phyloP scores from a whole-genome alignment of 2,797 vertebrate species.

The Siniperca undulata region DNA sequence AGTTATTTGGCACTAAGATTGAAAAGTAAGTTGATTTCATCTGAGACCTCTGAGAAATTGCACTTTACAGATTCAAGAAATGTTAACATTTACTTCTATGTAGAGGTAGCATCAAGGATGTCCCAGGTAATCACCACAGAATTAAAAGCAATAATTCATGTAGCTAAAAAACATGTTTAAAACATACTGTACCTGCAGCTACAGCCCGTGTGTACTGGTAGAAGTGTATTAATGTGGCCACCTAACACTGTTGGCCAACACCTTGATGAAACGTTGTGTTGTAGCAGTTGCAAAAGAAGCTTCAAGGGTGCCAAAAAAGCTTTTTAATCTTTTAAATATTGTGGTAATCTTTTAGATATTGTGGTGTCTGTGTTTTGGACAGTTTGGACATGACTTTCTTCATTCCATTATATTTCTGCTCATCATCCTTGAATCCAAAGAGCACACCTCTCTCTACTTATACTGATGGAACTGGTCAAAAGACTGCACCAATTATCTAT shows the following conservation, averaged over 20 bases:
- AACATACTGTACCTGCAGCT: not conserved
- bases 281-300: not conserved
- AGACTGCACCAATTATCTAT: not conserved
- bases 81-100: slow-evolving; percentile 10
- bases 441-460: not conserved
- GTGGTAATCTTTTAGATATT: no score
- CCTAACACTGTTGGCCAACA: not conserved
- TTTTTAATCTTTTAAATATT: slow-evolving; percentile 3
- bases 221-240: not conserved
- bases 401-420: not conserved
- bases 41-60: slow-evolving; percentile 20
- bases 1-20: slow-evolving; percentile 14
- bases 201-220: not conserved
- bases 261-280: not conserved
- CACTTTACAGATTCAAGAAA: slow-evolving; percentile 13
- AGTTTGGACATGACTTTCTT: not conserved
- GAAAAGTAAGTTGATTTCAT: slow-evolving; percentile 18
- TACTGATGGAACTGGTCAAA: not conserved
- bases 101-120: not conserved
- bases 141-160: not conserved
- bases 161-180: not conserved
- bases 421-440: slow-evolving; percentile 11
- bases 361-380: not conserved
- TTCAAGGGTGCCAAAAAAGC: slow-evolving; percentile 21
- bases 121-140: not conserved